Percentiles rank a stretch among this genome's conserved stretches.
These are phyloP conservation scores for Ectemnius continuus DNA, from an alignment of 2,888 invertebrate genomes.

Conservation along the genomic window DNA sequence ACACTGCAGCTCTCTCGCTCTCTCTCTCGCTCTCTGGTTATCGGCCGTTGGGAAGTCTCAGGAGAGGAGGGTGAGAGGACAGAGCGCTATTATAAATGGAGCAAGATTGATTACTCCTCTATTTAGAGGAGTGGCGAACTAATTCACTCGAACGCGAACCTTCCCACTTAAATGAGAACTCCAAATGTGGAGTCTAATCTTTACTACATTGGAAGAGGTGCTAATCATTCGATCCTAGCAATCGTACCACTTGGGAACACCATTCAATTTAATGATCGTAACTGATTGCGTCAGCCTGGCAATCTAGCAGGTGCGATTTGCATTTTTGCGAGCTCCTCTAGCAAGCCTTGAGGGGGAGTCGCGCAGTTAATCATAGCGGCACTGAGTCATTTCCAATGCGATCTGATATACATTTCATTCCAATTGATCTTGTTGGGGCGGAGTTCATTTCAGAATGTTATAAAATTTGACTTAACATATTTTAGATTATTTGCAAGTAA, in stretches of 20 bases:
- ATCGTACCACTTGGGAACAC: too few species aligned
- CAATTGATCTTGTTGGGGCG: too few species aligned
- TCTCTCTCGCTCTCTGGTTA: constrained; percentile 28
- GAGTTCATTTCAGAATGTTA: too few species aligned
- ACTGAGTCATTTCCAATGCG: constrained; percentile 14
- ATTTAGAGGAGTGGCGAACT: constrained; percentile 28
- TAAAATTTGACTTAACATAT: too few species aligned
- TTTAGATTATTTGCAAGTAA: too few species aligned
- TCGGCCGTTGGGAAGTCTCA: constrained; percentile 30
- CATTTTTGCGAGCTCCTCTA: not conserved
- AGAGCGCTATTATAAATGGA: constrained; percentile 29
- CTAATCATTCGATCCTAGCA: too few species aligned
- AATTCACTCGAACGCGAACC: constrained; percentile 34
- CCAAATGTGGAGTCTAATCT: not conserved
- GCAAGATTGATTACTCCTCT: constrained; percentile 26
- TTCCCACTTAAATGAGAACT: not conserved
- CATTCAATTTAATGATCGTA: too few species aligned
- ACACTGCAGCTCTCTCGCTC: constrained; percentile 38
- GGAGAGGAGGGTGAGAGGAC: constrained; percentile 17
- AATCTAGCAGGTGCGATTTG: not conserved
- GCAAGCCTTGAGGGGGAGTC: not conserved
- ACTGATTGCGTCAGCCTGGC: not conserved
- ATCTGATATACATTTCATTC: too few species aligned
- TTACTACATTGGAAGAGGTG: too few species aligned
- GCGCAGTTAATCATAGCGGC: constrained; percentile 3